Conservation (phyloP, 1,140 invertebrate species). For the Melipona quadrifasciata region DNA sequence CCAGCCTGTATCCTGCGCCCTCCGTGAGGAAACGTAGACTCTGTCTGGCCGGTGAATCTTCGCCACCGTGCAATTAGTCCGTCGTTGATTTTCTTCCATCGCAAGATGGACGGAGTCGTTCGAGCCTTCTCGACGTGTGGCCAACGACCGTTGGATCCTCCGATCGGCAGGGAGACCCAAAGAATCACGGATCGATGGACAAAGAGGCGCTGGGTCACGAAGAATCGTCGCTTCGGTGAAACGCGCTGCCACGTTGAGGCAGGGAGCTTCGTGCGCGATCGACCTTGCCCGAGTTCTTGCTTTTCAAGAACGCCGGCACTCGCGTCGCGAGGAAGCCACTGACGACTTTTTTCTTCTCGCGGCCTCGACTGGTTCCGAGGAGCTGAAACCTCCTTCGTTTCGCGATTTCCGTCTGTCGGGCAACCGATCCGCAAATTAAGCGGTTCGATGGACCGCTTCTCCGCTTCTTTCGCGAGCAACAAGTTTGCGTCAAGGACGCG, state of each 20-base stretch:
- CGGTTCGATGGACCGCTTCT: background rate
- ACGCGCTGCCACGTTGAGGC: background rate
- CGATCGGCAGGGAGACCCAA: conserved; percentile 26
- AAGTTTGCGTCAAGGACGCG: background rate
- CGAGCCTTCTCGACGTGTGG: background rate
- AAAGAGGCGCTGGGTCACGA: conserved; percentile 55
- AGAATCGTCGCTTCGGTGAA: background rate
- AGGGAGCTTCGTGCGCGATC: conserved; percentile 6
- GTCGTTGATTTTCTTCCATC: conserved; percentile 53
- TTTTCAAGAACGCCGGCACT: conserved; percentile 34
- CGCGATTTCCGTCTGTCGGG: background rate
- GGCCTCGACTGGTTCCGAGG: background rate
- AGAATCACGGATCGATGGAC: conserved; percentile 55
- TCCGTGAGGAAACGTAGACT: conserved; percentile 17
- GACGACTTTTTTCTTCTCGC: background rate
- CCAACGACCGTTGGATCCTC: background rate
- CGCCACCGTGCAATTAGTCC: conserved; percentile 59
- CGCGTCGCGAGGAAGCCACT: background rate
- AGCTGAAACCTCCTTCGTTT: background rate
- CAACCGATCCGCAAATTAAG: background rate
- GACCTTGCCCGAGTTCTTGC: conserved; percentile 55
- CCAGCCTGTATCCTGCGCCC: conserved; percentile 72
- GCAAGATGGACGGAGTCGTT: background rate
- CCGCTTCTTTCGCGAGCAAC: background rate
- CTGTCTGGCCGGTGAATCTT: conserved; percentile 47